These are phyloP conservation scores for Leptinotarsa texana DNA, from an alignment of 1,140 invertebrate species.

Conservation along the genomic window DNA sequence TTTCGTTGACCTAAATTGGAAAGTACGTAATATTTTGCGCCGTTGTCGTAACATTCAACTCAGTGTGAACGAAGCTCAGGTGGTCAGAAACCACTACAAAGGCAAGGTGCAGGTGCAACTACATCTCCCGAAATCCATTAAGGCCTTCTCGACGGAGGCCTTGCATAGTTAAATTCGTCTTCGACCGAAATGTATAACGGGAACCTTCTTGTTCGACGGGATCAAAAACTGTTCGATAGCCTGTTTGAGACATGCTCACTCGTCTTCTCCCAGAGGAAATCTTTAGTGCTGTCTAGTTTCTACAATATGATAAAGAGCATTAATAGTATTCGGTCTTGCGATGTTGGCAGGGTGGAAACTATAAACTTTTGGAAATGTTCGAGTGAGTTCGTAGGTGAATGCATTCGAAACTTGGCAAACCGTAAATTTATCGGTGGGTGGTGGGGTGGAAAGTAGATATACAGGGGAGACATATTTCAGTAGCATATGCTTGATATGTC, in stretches of 20 bases:
- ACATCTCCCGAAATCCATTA: slow-evolving; percentile 15
- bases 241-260: slow-evolving; percentile 8
- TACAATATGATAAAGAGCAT: slow-evolving; percentile 20
- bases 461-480: too few species aligned
- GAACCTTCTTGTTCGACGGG: background rate
- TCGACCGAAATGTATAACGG: slow-evolving; percentile 10
- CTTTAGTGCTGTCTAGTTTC: slow-evolving; percentile 5
- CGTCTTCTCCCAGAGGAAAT: slow-evolving; percentile 21
- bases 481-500: too few species aligned
- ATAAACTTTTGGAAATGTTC: slow-evolving; percentile 1
- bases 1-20: too few species aligned
- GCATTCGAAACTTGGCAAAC: background rate
- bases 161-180: slow-evolving; percentile 19
- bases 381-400: background rate
- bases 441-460: background rate
- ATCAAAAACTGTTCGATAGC: slow-evolving; percentile 27
- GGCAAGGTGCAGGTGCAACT: slow-evolving; percentile 16
- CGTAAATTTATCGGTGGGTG: background rate
- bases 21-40: too few species aligned
- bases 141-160: background rate
- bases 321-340: slow-evolving; percentile 2
- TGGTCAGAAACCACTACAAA: slow-evolving; percentile 18
- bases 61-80: background rate
- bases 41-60: background rate
- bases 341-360: background rate